These are phyloP conservation scores for Montipora capricornis DNA, from an alignment of 64 coral and sea anemone species.

Conservation along the genomic window DNA sequence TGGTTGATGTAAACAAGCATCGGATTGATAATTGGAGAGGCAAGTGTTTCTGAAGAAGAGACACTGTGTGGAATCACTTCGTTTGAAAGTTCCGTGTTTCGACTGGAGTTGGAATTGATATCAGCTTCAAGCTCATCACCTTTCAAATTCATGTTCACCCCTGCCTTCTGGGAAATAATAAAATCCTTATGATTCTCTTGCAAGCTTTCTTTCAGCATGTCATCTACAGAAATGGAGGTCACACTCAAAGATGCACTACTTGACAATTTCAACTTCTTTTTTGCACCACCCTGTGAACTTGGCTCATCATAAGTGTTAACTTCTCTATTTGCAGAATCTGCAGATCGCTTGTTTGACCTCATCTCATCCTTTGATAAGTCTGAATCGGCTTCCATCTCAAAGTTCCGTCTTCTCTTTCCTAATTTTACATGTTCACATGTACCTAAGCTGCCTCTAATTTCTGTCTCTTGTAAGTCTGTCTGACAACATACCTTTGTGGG, in stretches of 20 bases:
- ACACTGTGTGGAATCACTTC: slow-evolving; percentile 23
- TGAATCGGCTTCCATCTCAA: background rate
- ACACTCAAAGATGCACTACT: background rate
- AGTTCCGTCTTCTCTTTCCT: background rate
- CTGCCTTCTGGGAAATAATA: background rate
- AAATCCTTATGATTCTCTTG: background rate
- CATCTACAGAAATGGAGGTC: background rate
- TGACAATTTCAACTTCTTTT: slow-evolving; percentile 24
- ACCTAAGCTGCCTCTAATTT: background rate
- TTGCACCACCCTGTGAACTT: background rate
- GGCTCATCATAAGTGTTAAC: background rate
- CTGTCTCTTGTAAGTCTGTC: background rate
- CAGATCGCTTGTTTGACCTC: slow-evolving; percentile 3
- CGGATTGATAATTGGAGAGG: background rate
- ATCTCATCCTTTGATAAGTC: background rate
- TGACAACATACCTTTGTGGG: background rate
- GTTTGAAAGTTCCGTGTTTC: background rate
- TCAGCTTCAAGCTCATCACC: background rate
- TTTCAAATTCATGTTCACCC: background rate
- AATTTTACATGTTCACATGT: slow-evolving; percentile 17
- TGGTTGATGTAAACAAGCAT: slow-evolving; percentile 4
- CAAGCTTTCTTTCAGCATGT: background rate
- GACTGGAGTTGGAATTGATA: background rate
- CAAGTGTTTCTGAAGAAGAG: background rate
- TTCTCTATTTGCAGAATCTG: background rate